Percentiles rank a stretch among this genome's conserved stretches.
phyloP scores from a whole-genome alignment of 2,888 invertebrate species.

The Urechis unicinctus region DNA sequence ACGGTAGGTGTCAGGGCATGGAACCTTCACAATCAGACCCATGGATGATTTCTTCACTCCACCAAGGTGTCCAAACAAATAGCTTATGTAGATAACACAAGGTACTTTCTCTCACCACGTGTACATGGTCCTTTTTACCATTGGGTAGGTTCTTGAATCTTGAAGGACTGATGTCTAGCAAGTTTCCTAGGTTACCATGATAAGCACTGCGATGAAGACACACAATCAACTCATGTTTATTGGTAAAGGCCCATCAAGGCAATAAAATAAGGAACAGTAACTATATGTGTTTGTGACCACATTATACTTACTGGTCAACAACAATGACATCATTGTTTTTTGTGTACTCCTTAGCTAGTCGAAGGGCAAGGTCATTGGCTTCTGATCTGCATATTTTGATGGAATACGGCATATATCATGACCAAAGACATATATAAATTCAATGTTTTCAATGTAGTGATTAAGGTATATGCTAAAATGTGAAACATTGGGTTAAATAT shows the following conservation, averaged over 20 bases:
- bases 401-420: too few species aligned
- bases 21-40: conserved; percentile 56
- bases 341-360: conserved; percentile 81
- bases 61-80: too few species aligned
- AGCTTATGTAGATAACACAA: not conserved
- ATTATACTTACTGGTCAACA: conserved; percentile 82
- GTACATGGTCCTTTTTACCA: conserved; percentile 55
- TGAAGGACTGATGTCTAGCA: conserved; percentile 95
- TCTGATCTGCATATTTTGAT: conserved; percentile 70
- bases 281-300: too few species aligned
- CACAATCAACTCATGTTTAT: not conserved
- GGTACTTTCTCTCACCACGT: conserved; percentile 40
- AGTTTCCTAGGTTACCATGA: conserved; percentile 91
- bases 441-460: too few species aligned
- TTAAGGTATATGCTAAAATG: too few species aligned
- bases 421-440: too few species aligned
- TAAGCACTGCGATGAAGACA: conserved; percentile 70
- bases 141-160: conserved; percentile 84
- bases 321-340: conserved; percentile 82
- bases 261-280: too few species aligned
- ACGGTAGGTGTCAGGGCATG: conserved; percentile 85
- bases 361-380: conserved; percentile 91
- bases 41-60: not conserved
- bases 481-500: too few species aligned
- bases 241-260: too few species aligned